Evolutionary conservation across 2,888 invertebrate species (phyloP), one percentile per base, ranked within the genome.

Genomic region (Xylota sylvarum): DNA sequence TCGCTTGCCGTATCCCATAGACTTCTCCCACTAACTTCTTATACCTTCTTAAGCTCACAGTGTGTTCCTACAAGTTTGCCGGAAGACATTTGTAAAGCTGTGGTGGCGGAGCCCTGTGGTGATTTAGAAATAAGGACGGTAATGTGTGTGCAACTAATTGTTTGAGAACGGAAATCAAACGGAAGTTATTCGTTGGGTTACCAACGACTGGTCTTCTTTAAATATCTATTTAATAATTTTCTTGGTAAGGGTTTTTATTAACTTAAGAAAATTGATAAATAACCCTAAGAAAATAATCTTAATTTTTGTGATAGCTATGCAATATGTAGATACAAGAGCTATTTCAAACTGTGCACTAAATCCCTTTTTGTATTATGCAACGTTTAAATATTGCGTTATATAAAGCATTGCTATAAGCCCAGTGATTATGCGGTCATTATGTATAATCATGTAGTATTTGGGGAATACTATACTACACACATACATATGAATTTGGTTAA

Each of bases 21-120:
- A 72, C 56, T 58, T 73, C 72, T 67, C 67, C 73, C 65, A 78
- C 72, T 64, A 82, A 14, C 64, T 76, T 80, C 73, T 77, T 82
- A 77, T 72, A 82, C 50, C 72, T 73, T 86, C 86, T 86, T 86
- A 82, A 81, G 86, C 73, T 82, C 73, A 70, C 23, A 77, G 50
- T 73, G 77, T 64, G 60, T 48, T 86, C 69, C 50, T 78, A 86
- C 78, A 82, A 86, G 82, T 82, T 72, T 82, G 77, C 82, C 86
- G 86, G 86, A 86, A 82, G 82, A 73, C 72, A 86, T 86, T 86
- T 82, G 82, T 86, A 82, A 76, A 77, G 62, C 62, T 78, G 67
- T 78, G 72, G 73, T 73, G 67, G 62, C 64, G 67, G 82, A 62
- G 64, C 58, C 77, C 86, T 78, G 86, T 58, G 77, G 86, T 46